Evolutionary conservation across 1,140 invertebrate genomes (phyloP).

Genomic region (Lordiphosa clarofinis): DNA sequence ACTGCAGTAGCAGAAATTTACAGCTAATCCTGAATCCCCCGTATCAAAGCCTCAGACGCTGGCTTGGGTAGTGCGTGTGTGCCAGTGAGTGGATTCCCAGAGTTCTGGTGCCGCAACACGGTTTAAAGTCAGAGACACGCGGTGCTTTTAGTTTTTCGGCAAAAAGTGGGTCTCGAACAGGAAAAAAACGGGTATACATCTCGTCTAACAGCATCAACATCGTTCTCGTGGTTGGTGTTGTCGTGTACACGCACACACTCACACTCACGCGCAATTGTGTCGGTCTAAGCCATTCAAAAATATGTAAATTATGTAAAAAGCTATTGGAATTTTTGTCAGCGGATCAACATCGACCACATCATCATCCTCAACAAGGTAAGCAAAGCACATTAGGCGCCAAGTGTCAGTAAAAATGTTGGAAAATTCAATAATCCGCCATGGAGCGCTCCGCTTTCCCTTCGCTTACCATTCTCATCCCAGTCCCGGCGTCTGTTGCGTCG

Average conservation of each 20-base stretch:
- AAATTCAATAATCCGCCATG: conserved; percentile 74
- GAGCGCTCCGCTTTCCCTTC: conserved; percentile 44
- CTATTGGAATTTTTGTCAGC: conserved; percentile 55
- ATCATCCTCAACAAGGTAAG: conserved; percentile 34
- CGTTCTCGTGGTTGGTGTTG: conserved; percentile 11
- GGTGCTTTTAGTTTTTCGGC: conserved; percentile 44
- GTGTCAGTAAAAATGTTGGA: conserved; percentile 70
- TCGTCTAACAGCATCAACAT: conserved; percentile 11
- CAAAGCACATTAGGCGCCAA: conserved; percentile 60
- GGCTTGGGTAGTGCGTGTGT: too few species aligned
- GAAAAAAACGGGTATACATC: conserved; percentile 23
- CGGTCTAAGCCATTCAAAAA: conserved; percentile 42
- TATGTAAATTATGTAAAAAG: conserved; percentile 70
- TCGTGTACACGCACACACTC: conserved; percentile 18
- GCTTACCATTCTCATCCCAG: conserved; percentile 5
- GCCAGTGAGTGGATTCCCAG: too few species aligned
- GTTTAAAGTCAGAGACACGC: conserved; percentile 20
- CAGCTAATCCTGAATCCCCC: too few species aligned
- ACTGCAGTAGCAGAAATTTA: neutral
- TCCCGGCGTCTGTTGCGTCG: conserved; percentile 59
- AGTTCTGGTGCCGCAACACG: too few species aligned
- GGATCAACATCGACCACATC: conserved; percentile 6
- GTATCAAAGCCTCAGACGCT: too few species aligned
- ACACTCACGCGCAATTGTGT: conserved; percentile 21
- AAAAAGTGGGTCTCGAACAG: conserved; percentile 7